Percentiles rank a stretch among this genome's conserved stretches.
phyloP scores from a whole-genome alignment of 2,113 vertebrate genomes.

The Boulengeromyrus knoepffleri region DNA sequence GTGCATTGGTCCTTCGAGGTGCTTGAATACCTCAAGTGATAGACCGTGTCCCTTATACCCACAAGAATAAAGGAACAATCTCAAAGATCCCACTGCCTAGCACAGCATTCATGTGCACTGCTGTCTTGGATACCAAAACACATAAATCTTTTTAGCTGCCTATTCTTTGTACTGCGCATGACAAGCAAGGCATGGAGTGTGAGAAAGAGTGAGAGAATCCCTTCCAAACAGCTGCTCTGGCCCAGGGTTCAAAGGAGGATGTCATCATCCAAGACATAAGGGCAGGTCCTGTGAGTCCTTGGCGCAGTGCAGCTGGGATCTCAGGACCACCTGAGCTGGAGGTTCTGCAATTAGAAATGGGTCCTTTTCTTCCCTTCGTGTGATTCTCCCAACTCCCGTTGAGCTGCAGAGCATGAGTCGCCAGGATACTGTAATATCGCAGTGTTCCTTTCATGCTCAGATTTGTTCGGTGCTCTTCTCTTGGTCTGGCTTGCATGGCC shows the following conservation, averaged over 20 bases:
- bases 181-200: conserved; percentile 23
- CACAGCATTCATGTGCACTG: background rate
- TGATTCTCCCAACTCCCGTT: background rate
- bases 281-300: conserved; percentile 20
- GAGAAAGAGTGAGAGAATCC: conserved; percentile 41
- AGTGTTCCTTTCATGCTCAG: background rate
- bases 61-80: background rate
- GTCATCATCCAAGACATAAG: conserved; percentile 8
- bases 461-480: background rate
- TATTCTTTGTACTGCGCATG: background rate
- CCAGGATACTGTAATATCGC: background rate
- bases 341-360: background rate
- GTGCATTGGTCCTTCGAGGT: background rate
- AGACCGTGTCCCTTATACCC: background rate
- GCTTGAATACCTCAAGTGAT: background rate
- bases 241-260: conserved; percentile 37
- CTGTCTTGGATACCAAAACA: background rate
- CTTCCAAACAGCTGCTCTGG: conserved; percentile 58
- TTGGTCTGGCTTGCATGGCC: background rate
- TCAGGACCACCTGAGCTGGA: conserved; percentile 28
- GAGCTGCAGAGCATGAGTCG: background rate
- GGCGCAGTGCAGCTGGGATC: conserved; percentile 23
- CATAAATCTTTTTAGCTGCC: background rate
- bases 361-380: background rate
- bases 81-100: background rate